Conservation (phyloP, 30 jellyfish, hydroid and myxozoan genomes). For the Hydractinia echinata region DNA sequence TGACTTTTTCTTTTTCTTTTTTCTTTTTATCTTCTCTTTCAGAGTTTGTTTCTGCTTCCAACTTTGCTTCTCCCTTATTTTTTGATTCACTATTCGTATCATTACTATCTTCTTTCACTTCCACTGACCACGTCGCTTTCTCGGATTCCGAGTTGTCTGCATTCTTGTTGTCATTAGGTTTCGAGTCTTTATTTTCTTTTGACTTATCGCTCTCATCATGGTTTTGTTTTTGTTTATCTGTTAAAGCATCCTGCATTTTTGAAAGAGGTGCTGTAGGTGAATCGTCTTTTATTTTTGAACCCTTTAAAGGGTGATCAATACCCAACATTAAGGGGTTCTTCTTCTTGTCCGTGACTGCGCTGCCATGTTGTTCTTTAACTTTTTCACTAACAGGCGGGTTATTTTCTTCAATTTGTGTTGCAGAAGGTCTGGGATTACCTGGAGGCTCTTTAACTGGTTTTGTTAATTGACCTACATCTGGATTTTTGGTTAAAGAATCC, state of each 20-base stretch:
- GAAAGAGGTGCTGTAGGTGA: conserved; percentile 19
- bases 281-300: conserved; percentile 19
- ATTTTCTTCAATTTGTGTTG: background rate
- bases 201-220: background rate
- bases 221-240: conserved; percentile 17
- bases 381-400: background rate
- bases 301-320: background rate
- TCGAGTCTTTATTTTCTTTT: background rate
- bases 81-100: background rate
- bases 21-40: too few relatives aligned
- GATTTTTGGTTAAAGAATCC: background rate
- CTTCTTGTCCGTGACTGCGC: conserved; percentile 8
- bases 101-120: conserved; percentile 14
- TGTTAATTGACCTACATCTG: background rate
- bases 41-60: too few relatives aligned
- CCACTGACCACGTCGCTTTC: conserved; percentile 1
- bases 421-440: conserved; percentile 5
- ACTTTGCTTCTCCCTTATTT: too few relatives aligned
- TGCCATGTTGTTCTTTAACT: conserved; percentile 7
- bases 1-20: too few relatives aligned
- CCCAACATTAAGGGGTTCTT: conserved; percentile 1
- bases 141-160: background rate
- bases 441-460: background rate
- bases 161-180: background rate
- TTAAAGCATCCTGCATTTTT: conserved; percentile 34